Evolutionary conservation across 1,140 invertebrate genomes (phyloP).

Genomic region (Drosophila busckii): DNA sequence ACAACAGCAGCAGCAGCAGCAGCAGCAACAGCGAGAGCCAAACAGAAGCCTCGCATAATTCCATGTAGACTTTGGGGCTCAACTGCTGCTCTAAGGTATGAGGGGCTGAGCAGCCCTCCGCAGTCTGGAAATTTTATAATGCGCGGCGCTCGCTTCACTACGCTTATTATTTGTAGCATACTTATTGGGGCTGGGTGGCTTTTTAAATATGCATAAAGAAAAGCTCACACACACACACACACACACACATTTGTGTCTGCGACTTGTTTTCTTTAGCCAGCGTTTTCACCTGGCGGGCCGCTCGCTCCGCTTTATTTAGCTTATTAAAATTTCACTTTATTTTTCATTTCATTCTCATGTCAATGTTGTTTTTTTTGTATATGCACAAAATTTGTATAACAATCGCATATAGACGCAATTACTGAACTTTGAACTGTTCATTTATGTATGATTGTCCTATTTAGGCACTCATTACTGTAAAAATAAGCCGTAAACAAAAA

Average conservation of each 20-base stretch:
- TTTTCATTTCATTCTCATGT: constrained; percentile 6
- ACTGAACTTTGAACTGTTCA: too few relatives aligned
- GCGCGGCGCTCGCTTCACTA: constrained; percentile 52
- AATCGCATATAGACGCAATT: too few relatives aligned
- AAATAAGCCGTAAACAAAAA: too few relatives aligned
- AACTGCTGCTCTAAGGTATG: constrained; percentile 19
- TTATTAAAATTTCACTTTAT: constrained; percentile 56
- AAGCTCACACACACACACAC: constrained; percentile 19
- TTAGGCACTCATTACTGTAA: too few relatives aligned
- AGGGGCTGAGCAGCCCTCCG: not conserved
- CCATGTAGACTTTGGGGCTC: constrained; percentile 44
- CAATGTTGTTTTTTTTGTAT: constrained; percentile 3
- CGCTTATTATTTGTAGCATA: constrained; percentile 62
- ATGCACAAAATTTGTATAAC: constrained; percentile 20
- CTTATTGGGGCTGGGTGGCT: constrained; percentile 47
- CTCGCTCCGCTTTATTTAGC: constrained; percentile 40
- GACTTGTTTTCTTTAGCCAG: constrained; percentile 22
- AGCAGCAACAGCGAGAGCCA: too few relatives aligned
- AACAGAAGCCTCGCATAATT: constrained; percentile 49
- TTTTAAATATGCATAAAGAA: constrained; percentile 59
- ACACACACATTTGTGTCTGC: constrained; percentile 37
- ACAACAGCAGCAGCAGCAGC: not conserved
- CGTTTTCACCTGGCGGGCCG: constrained; percentile 37
- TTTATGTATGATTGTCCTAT: too few relatives aligned
- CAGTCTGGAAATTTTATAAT: constrained; percentile 45